A percentile compares a stretch with the other conserved stretches of the same genome.
These are phyloP conservation scores for Aphaenogaster floridana DNA, from an alignment of 1,140 invertebrate genomes.

Conservation along the genomic window DNA sequence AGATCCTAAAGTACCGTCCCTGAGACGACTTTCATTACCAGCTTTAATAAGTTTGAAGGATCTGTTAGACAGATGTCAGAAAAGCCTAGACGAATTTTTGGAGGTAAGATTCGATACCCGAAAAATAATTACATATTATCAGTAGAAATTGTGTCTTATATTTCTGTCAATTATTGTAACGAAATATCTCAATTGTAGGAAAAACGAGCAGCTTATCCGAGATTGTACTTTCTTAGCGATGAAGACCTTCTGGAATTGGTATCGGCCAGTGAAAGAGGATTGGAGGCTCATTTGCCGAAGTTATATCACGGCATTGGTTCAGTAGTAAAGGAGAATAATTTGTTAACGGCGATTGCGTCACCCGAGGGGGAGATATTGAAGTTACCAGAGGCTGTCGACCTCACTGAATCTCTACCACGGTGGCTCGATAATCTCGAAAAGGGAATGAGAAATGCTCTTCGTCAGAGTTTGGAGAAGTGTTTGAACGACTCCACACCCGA, in stretches of 20 bases:
- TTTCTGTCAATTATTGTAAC: too few relatives aligned
- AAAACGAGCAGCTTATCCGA: conserved; percentile 96
- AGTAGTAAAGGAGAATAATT: conserved; percentile 90
- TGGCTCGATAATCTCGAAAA: conserved; percentile 84
- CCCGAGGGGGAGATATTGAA: conserved; percentile 94
- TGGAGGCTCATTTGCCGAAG: conserved; percentile 98
- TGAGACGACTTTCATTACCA: conserved; percentile 92
- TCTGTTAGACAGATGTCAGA: conserved; percentile 96
- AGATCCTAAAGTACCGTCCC: conserved; percentile 93
- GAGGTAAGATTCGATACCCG: conserved; percentile 89
- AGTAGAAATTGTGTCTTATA: neutral
- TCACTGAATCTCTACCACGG: conserved; percentile 79
- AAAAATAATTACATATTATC: conserved; percentile 1
- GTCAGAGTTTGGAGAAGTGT: conserved; percentile 81
- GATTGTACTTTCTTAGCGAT: conserved; percentile 98
- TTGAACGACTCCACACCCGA: conserved; percentile 80
- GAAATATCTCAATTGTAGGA: conserved; percentile 88
- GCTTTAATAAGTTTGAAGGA: conserved; percentile 94
- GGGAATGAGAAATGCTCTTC: conserved; percentile 78
- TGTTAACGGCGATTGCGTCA: conserved; percentile 91
- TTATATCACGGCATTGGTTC: conserved; percentile 96
- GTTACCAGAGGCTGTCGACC: conserved; percentile 91
- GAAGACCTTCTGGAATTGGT: conserved; percentile 97
- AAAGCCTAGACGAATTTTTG: conserved; percentile 97
- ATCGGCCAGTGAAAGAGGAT: conserved; percentile 94